Base-by-base conservation (phyloP, 2,113 vertebrate genomes). In the Spea bombifrons region DNA sequence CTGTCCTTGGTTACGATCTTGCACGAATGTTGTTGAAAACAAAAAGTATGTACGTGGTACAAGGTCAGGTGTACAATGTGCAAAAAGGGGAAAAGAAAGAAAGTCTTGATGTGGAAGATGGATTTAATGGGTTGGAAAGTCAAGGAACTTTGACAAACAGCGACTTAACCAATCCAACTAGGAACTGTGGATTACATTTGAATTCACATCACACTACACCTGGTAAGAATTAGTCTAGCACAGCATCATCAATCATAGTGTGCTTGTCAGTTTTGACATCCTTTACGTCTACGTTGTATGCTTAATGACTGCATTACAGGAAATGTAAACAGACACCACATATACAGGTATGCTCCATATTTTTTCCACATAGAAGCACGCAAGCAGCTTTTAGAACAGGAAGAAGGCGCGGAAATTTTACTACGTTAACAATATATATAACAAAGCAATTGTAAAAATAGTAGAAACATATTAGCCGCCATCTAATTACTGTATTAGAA, bases 161-260 rank as follows among this genome's bases (percentile, higher is more conserved):
- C 87, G 92, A 92, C 89, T 90, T 90, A 80, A 85, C 88, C 84
- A 89, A 89, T 86, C 91, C 86, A 91, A 92, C 87, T 88, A 88
- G 86, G 89, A 90, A 86, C 83, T 84, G 85, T 85, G 88, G 87
- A 82, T 72, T 85, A 85, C 89, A 90, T 92, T 90, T 90, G 89
- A 92, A 91, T 92, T 93, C 91, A 90, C 88, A 90, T 90, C 89
- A 90, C 91, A 92, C 86, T 87, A 88, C 92, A 93, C 92, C 92
- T 93, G 92, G 92, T 92, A 93, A 92, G 91, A 93, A 92, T 93
- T 92, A 93, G 91, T 90, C 90, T 91, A 90, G 88, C 90, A 89
- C 89, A 87, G 88, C 90, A 82, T 90, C 92, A 93, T 93, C 90
- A 91, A 93, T 93, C 92, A 93, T 87, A 87, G 87, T 70, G 86